Conservation (phyloP, 2,888 invertebrate genomes). For the Unio delphinus region DNA sequence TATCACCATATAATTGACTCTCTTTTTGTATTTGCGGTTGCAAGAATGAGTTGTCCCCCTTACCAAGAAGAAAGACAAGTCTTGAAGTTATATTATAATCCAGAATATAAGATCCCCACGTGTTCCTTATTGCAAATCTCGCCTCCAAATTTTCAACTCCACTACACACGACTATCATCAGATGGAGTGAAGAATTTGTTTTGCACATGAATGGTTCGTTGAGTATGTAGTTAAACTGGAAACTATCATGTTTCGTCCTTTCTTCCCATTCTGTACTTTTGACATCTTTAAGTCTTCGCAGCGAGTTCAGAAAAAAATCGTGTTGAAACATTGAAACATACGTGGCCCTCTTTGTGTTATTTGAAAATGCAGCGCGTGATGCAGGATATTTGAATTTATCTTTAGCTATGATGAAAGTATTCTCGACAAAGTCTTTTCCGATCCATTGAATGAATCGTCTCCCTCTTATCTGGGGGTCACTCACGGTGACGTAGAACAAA, state of each 20-base stretch:
- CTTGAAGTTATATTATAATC: slow-evolving; percentile 33
- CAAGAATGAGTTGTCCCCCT: slow-evolving; percentile 2
- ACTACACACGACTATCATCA: slow-evolving; percentile 56
- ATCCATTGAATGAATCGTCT: no score
- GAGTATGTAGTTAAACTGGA: slow-evolving; percentile 18
- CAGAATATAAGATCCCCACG: slow-evolving; percentile 59
- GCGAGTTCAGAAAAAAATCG: no score
- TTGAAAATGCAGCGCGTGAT: no score
- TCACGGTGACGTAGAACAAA: slow-evolving; percentile 10
- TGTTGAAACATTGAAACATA: no score
- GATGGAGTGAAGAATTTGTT: slow-evolving; percentile 5
- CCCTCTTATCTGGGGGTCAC: not conserved
- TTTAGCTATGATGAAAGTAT: no score
- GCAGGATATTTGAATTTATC: no score
- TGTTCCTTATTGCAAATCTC: slow-evolving; percentile 57
- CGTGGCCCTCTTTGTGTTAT: no score
- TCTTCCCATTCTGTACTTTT: no score
- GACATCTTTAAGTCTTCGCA: no score
- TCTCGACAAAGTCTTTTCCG: no score
- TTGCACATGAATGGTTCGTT: slow-evolving; percentile 26
- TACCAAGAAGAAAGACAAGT: slow-evolving; percentile 63
- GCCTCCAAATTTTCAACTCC: slow-evolving; percentile 50
- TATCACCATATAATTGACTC: slow-evolving; percentile 55
- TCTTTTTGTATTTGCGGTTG: slow-evolving; percentile 50
- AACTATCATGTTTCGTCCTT: no score